phyloP scores from a whole-genome alignment of 2,888 invertebrate genomes.

The Drymonia ruficornis region DNA sequence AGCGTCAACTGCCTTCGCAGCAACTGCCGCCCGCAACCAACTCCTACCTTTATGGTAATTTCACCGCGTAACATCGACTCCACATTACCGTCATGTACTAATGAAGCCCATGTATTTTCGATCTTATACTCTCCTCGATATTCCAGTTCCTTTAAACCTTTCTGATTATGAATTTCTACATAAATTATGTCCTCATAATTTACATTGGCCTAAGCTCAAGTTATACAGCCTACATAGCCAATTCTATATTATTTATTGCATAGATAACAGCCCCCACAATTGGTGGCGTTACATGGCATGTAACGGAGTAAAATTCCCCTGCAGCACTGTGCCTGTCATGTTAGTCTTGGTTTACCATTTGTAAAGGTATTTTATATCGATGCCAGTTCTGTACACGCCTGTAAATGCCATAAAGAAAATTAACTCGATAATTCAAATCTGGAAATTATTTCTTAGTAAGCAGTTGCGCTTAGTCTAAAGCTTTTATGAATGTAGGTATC shows the following conservation, averaged over 20 bases:
- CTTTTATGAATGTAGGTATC: too few species aligned
- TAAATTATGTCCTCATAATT: slow-evolving; percentile 16
- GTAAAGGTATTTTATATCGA: slow-evolving; percentile 57
- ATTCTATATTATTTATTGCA: slow-evolving; percentile 52
- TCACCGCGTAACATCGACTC: neutral
- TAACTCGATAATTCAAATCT: neutral
- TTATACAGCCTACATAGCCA: slow-evolving; percentile 42
- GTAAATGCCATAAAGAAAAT: neutral
- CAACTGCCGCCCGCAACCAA: too few species aligned
- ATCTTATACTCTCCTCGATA: neutral
- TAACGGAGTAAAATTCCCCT: slow-evolving; percentile 68
- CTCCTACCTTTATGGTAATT: neutral
- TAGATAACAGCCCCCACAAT: slow-evolving; percentile 49
- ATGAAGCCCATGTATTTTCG: neutral
- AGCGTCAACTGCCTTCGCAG: too few species aligned
- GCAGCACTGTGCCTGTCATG: slow-evolving; percentile 69
- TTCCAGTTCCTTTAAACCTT: neutral
- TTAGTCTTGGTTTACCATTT: slow-evolving; percentile 61
- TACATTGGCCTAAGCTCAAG: slow-evolving; percentile 25
- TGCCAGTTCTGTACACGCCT: slow-evolving; percentile 13
- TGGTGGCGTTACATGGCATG: slow-evolving; percentile 54
- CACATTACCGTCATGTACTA: neutral
- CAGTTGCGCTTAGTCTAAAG: too few species aligned
- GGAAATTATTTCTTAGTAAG: too few species aligned
- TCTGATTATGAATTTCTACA: neutral